A percentile compares a stretch with the other conserved stretches of the same genome.
These are phyloP conservation scores for Diceros bicornis DNA, from an alignment of 2,797 vertebrate genomes.

Conservation along the genomic window DNA sequence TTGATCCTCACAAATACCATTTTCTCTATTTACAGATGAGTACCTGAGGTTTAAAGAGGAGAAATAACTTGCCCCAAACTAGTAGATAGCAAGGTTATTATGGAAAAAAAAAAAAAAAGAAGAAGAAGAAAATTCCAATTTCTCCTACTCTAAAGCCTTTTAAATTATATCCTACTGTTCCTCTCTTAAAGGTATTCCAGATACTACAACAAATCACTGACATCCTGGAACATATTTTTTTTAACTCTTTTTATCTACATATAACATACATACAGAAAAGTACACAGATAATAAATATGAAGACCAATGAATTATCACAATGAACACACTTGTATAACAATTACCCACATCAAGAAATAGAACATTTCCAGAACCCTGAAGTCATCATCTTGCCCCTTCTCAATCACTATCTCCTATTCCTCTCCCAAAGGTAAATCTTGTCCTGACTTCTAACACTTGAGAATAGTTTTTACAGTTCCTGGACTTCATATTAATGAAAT, in stretches of 20 bases:
- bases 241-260: background rate
- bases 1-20: slow-evolving; percentile 41
- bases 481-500: slow-evolving; percentile 19
- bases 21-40: slow-evolving; percentile 53
- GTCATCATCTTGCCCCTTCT: background rate
- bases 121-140: background rate
- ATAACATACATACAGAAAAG: slow-evolving; percentile 13
- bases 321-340: background rate
- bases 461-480: slow-evolving; percentile 23
- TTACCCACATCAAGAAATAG: slow-evolving; percentile 10
- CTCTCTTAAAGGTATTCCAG: slow-evolving; percentile 46
- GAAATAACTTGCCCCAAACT: slow-evolving; percentile 20
- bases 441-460: slow-evolving; percentile 21
- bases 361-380: slow-evolving; percentile 6
- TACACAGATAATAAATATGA: background rate
- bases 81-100: background rate
- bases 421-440: slow-evolving; percentile 20
- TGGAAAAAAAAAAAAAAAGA: background rate
- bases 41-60: background rate
- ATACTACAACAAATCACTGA: slow-evolving; percentile 27
- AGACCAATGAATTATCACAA: background rate
- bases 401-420: background rate
- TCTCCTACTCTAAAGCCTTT: background rate
- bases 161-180: slow-evolving; percentile 27
- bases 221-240: background rate